Conservation (phyloP, 2,113 vertebrate genomes). For the Apteryx mantelli region DNA sequence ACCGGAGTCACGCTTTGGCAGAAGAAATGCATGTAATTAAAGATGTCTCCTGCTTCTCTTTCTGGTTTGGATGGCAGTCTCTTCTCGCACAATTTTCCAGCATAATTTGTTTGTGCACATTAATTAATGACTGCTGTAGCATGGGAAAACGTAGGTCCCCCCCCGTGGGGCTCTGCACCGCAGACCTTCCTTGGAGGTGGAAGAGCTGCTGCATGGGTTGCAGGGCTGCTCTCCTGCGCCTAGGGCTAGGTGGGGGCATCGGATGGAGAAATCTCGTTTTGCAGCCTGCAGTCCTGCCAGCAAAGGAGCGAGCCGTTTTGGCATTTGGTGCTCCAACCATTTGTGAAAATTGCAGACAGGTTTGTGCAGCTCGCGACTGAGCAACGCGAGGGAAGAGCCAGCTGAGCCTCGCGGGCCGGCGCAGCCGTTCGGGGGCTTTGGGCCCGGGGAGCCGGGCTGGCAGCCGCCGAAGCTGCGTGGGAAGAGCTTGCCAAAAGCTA, state of each 20-base stretch:
- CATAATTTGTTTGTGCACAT: background rate
- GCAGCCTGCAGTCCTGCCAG: background rate
- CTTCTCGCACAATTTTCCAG: background rate
- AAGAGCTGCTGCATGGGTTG: background rate
- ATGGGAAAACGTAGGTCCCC: background rate
- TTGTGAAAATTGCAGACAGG: background rate
- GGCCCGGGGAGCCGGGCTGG: background rate
- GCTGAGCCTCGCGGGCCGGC: background rate
- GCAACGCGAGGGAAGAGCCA: background rate
- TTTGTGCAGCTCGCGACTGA: background rate
- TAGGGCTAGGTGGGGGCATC: fast-evolving
- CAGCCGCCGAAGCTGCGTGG: background rate
- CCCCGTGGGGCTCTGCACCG: fast-evolving
- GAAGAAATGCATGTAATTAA: background rate
- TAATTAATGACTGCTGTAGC: background rate
- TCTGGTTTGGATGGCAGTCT: background rate
- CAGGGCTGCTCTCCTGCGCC: fast-evolving
- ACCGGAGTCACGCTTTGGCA: background rate
- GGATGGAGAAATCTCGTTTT: background rate
- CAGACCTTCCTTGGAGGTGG: background rate
- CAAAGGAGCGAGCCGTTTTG: background rate
- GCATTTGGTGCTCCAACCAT: background rate
- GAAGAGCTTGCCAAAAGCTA: background rate
- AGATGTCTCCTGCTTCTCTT: background rate
- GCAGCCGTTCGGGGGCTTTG: background rate